These are phyloP conservation scores for Hyphantria cunea DNA, from an alignment of 1,140 invertebrate genomes.

Conservation along the genomic window DNA sequence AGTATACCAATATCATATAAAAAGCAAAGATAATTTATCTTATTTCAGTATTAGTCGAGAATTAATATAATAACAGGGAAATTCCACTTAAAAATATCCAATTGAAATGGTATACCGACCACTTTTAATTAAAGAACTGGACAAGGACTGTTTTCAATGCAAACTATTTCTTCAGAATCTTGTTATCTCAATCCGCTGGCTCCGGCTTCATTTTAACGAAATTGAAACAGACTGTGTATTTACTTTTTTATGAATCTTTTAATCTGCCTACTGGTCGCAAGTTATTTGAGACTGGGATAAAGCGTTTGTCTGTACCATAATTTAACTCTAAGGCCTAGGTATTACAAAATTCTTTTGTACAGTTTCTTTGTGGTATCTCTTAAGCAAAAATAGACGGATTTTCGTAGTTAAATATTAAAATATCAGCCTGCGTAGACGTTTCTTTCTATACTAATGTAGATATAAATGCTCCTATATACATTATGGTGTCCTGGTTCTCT, in stretches of 20 bases:
- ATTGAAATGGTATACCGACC: conserved; percentile 13
- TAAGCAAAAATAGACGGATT: too few relatives aligned
- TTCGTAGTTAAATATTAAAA: too few relatives aligned
- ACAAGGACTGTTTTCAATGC: conserved; percentile 15
- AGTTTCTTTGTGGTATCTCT: too few relatives aligned
- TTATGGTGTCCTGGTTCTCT: too few relatives aligned
- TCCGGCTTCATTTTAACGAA: conserved; percentile 22
- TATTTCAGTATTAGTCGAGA: too few relatives aligned
- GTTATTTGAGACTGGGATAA: conserved; percentile 13
- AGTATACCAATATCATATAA: too few relatives aligned
- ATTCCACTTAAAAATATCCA: conserved; percentile 9
- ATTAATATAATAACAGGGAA: not conserved
- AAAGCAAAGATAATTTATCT: too few relatives aligned
- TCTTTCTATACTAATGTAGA: too few relatives aligned
- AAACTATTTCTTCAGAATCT: conserved; percentile 22
- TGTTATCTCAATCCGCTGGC: conserved; percentile 23
- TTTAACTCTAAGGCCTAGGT: not conserved
- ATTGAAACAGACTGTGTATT: conserved; percentile 21
- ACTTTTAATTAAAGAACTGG: conserved; percentile 31
- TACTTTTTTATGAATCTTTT: conserved; percentile 27
- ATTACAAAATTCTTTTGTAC: too few relatives aligned
- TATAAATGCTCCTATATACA: too few relatives aligned
- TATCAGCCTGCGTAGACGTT: too few relatives aligned
- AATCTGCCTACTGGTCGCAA: conserved; percentile 8
- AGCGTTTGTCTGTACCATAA: not conserved